Base-by-base conservation (phyloP, 2,888 invertebrate genomes). In the Ennomos quercinarius region DNA sequence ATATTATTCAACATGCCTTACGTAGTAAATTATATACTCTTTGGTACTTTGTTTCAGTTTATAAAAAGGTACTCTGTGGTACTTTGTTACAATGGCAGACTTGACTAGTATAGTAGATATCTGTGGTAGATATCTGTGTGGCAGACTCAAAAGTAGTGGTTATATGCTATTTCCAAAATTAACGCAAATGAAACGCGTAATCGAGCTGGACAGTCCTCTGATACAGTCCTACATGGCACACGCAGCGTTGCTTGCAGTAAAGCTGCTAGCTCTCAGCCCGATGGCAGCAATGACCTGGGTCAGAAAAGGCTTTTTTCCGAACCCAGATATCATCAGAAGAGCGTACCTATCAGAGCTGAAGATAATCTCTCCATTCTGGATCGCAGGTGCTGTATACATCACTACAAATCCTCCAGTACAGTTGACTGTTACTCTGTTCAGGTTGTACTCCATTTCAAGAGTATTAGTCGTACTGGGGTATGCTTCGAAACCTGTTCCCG, bases 311-410 rank as follows among this genome's bases (percentile, higher is more conserved):
- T 9, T 80, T 9, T 82, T 86, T 52, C 50, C 67, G 1, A 74
- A 81, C 60, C 64, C 73, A 0, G 78, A 81, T 8, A 69, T 77
- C 1, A 67, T 84, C 0, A 71, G 83, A 52, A 73, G 83, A 46
- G 83, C 82, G 0, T 85, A 86, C 55, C 65, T 86, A n/a, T 74
- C 78, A 2, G 87, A 87, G 45, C 57, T 88, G 48, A 87, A 87
- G 72, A 77, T 76, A 11, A 50, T 87, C 9, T 78, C 82, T 1
- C 87, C 87, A 0, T 86, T 81, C 57, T 87, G 87, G 87, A 66
- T 84, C 1, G 71, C 82, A 0, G 83, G 79, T 2, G 84, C 81
- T 0, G 45, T 87, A 9, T 86, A 83, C 56, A 69, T 83, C 9
- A 85, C 83, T 0, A 84, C 80, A 0, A 62, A 67, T 5, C 84